These are phyloP conservation scores for Sitobion miscanthi DNA, from an alignment of 1,140 invertebrate species.

Conservation along the genomic window DNA sequence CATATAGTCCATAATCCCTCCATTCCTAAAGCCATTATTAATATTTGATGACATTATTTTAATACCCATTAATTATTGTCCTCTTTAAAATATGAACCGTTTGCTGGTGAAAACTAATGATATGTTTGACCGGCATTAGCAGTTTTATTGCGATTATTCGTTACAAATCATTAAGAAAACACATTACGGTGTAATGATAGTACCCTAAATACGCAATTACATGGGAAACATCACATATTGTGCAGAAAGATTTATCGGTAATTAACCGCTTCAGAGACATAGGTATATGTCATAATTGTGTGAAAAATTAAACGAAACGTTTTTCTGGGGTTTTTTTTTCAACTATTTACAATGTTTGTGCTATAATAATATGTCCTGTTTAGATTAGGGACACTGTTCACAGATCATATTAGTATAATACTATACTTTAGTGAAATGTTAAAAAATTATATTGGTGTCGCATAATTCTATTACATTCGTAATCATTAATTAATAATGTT, in stretches of 20 bases:
- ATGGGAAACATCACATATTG: not conserved
- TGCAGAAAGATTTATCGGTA: not conserved
- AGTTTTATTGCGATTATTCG: constrained; percentile 6
- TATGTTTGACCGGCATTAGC: constrained; percentile 14
- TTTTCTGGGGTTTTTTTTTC: not conserved
- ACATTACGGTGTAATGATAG: not conserved
- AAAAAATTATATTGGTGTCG: not conserved
- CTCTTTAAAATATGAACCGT: not conserved
- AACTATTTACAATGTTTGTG: not conserved
- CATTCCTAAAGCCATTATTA: not conserved
- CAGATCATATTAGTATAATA: not conserved
- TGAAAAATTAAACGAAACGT: not conserved
- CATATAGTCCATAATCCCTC: not conserved
- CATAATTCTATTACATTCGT: not conserved
- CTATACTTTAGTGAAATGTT: not conserved
- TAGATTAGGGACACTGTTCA: not conserved
- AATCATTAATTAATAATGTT: not conserved
- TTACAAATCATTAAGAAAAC: not conserved
- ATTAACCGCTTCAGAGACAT: not conserved
- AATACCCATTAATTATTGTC: not conserved
- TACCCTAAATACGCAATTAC: not conserved
- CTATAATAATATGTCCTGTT: not conserved
- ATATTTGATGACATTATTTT: not conserved
- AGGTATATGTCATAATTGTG: not conserved
- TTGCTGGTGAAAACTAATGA: constrained; percentile 3